These are phyloP conservation scores for Meloidogyne hapla DNA, from an alignment of 1,140 invertebrate species.

Conservation along the genomic window DNA sequence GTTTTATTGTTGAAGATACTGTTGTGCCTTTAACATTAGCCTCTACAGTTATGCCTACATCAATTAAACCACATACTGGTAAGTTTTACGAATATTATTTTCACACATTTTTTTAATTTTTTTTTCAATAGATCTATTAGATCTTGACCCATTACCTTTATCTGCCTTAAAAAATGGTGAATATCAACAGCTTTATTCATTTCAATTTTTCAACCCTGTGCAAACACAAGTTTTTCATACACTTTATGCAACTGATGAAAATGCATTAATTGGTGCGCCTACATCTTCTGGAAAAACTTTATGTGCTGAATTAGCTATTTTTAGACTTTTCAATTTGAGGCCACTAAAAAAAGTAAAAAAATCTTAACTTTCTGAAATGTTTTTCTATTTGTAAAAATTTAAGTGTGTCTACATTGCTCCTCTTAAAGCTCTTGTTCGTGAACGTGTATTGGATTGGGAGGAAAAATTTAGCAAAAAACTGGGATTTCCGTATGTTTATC, in stretches of 20 bases:
- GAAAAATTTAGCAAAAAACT: conserved; percentile 78
- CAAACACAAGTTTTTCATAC: conserved; percentile 98
- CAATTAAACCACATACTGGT: conserved; percentile 87
- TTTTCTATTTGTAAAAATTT: conserved; percentile 23
- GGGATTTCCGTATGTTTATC: conserved; percentile 68
- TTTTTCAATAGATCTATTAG: conserved; percentile 74
- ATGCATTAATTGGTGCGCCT: conserved; percentile 90
- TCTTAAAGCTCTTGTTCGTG: conserved; percentile 91
- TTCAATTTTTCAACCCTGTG: conserved; percentile 95
- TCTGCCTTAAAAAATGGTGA: conserved; percentile 76
- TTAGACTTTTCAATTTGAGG: conserved; percentile 81
- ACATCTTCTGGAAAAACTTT: conserved; percentile 99
- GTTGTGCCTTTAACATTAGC: conserved; percentile 78
- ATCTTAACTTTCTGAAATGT: conserved; percentile 8
- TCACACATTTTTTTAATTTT: no score
- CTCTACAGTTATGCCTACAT: conserved; percentile 85
- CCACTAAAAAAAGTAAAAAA: conserved; percentile 76
- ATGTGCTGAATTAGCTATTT: conserved; percentile 94
- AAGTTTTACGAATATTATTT: no score
- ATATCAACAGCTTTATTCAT: conserved; percentile 82
- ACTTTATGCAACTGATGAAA: conserved; percentile 89
- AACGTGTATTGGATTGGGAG: conserved; percentile 94
- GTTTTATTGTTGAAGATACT: conserved; percentile 81
- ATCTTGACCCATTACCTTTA: conserved; percentile 84
- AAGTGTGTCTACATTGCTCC: conserved; percentile 96